Base-by-base conservation (phyloP, 2,888 invertebrate genomes). In the Dicyrtoma fusca region DNA sequence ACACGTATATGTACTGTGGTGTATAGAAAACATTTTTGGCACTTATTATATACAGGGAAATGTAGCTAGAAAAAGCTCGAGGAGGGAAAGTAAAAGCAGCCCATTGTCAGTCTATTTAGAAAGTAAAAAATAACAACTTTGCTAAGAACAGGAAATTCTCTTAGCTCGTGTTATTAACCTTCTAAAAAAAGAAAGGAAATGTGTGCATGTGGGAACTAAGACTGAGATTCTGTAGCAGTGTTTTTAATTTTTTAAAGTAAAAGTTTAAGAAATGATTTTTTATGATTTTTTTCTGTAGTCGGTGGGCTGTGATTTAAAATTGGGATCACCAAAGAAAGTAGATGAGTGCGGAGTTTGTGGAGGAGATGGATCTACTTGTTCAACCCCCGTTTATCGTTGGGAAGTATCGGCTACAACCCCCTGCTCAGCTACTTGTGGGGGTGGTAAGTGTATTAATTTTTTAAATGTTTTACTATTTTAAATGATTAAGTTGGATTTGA, bases 391-490 rank as follows among this genome's bases (percentile, higher is more conserved):
- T 77, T 95, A 93, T 87, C 90, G 91, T 82, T 97, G 97, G 97
- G 89, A 91, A 80, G 88, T 93, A 77, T 89, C 91, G 70, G 89
- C 91, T 76, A 89, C 91, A 81, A 93, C 94, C 1, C 87, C 92
- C 72, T 97, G 97, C 83, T 95, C 95, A 6, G 91, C 90, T 74
- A 92, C 94, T 69, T 97, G 97, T 84, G 97, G 97, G 71, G 94
- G 95, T 86, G 96, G 96, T 96, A 86, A 88, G 88, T 25, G 26
- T 83, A 69, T 55, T 65, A 6, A 65, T 3, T n/a, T 4, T 6
- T 49, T 49, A 6, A 49, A 49, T 49, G 49, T n/a, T 17, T 49
- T 49, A n/a, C 13, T 14, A 49, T 17, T 49, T 6, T 49, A n/a
- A 17, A 3, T 4, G 21, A 53, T 53, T 17, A 21, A 53, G 4